Conservation (phyloP, 2,113 vertebrate genomes). For the Isichthys henryi region DNA sequence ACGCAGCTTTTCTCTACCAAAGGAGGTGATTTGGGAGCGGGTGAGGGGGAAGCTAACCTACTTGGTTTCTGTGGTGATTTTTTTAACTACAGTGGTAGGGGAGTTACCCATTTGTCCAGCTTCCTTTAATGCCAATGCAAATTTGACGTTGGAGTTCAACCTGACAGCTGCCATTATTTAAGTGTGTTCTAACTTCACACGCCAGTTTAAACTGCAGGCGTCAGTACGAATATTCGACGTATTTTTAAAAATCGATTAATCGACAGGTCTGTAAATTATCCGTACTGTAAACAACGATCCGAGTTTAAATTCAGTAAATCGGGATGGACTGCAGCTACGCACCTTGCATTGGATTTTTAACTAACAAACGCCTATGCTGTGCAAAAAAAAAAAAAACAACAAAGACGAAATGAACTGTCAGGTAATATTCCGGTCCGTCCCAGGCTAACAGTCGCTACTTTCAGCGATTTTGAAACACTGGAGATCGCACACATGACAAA, state of each 20-base stretch:
- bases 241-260: not conserved
- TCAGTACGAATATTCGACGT: not conserved
- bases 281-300: constrained; percentile 46
- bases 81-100: not conserved
- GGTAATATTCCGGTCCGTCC: not conserved
- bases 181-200: not conserved
- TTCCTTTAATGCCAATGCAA: not conserved
- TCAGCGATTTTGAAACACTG: constrained; percentile 51
- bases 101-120: not conserved
- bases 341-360: not conserved
- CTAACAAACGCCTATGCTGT: not conserved
- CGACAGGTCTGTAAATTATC: not conserved
- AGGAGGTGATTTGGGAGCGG: not conserved
- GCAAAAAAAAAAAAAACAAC: not conserved
- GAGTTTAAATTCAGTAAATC: constrained; percentile 14
- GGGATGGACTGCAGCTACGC: not conserved
- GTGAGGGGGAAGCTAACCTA: constrained; percentile 7
- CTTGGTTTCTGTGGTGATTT: not conserved
- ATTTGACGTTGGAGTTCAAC: not conserved
- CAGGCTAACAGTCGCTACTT: constrained; percentile 12
- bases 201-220: not conserved
- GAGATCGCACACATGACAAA: constrained; percentile 72
- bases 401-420: not conserved
- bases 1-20: not conserved
- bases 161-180: constrained; percentile 17